Percentiles rank a stretch among this genome's conserved stretches.
These are phyloP conservation scores for Chironomus tepperi DNA, from an alignment of 1,140 invertebrate species.

Conservation along the genomic window DNA sequence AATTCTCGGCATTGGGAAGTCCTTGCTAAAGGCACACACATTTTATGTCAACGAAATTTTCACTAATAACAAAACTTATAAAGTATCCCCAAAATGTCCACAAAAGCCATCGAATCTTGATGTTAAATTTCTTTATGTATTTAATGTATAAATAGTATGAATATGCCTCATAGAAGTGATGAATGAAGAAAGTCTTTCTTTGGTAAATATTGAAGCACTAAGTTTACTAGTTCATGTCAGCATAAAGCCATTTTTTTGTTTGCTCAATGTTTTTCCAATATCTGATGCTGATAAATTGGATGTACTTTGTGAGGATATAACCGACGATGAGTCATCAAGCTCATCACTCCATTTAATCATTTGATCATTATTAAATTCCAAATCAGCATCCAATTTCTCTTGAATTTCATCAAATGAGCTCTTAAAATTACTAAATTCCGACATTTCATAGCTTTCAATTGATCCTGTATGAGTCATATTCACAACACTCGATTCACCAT, in stretches of 20 bases:
- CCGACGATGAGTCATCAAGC: background rate
- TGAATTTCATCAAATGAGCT: constrained; percentile 22
- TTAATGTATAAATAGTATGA: background rate
- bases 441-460: constrained; percentile 21
- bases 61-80: too few relatives aligned
- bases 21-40: too few relatives aligned
- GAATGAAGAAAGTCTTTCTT: constrained; percentile 3
- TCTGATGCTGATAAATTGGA: constrained; percentile 1
- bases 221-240: background rate
- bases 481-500: background rate
- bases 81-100: too few relatives aligned
- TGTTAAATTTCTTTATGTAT: background rate
- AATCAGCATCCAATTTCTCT: constrained; percentile 11
- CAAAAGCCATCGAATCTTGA: too few relatives aligned
- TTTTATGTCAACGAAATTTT: too few relatives aligned
- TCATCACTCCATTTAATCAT: constrained; percentile 19
- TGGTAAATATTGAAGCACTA: background rate
- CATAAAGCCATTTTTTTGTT: background rate
- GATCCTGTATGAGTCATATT: background rate
- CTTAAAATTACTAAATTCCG: constrained; percentile 14
- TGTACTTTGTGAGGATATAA: background rate
- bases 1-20: too few relatives aligned
- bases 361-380: constrained; percentile 18
- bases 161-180: background rate
- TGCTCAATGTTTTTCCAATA: background rate